A percentile compares a stretch with the other conserved stretches of the same genome.
phyloP scores from a whole-genome alignment of 2,113 vertebrate genomes.

The Hippocampus abdominalis region DNA sequence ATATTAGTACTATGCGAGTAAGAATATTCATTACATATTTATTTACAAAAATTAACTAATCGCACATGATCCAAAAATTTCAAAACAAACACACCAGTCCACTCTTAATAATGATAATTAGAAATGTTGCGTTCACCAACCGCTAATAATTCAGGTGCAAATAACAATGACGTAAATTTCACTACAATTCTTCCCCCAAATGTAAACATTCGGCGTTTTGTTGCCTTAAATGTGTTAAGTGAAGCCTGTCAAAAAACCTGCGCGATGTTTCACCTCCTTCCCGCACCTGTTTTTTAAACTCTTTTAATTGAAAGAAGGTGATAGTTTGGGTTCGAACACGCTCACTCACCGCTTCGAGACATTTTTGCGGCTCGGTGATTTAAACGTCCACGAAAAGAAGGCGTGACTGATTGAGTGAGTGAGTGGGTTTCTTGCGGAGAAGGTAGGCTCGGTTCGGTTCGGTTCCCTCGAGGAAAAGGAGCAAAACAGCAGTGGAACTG shows the following conservation, averaged over 20 bases:
- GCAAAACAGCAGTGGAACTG: background rate
- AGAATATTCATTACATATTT: too few relatives aligned
- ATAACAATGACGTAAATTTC: background rate
- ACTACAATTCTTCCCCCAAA: background rate
- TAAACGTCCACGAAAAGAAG: background rate
- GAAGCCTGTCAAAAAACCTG: background rate
- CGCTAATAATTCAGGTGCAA: too few relatives aligned
- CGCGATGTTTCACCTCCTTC: background rate
- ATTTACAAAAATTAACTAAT: too few relatives aligned
- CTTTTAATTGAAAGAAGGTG: background rate
- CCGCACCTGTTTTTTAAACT: background rate
- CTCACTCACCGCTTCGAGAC: conserved; percentile 7
- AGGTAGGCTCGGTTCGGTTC: background rate
- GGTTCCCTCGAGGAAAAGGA: background rate
- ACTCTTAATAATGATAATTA: too few relatives aligned
- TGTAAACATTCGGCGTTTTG: background rate
- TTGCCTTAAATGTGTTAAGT: background rate
- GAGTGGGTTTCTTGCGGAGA: background rate
- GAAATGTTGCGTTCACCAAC: too few relatives aligned
- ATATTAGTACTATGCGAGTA: background rate
- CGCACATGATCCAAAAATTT: too few relatives aligned
- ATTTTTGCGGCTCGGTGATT: background rate
- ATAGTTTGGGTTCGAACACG: background rate
- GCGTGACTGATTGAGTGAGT: background rate
- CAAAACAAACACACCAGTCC: too few relatives aligned